phyloP scores from a whole-genome alignment of 1,140 invertebrate genomes.

The Drosophila saltans region DNA sequence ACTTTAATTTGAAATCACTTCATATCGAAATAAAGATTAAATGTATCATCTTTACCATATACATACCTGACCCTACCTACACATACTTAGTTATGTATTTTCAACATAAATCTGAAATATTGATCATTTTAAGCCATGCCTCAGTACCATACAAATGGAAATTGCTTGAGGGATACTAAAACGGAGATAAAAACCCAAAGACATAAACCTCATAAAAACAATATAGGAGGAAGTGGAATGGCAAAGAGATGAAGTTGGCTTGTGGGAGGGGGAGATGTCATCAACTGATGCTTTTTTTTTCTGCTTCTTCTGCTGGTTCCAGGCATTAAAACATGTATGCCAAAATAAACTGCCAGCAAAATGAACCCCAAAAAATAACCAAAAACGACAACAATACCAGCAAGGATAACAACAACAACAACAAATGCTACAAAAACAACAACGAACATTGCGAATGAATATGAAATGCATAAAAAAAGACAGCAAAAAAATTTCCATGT shows the following conservation, averaged over 20 bases:
- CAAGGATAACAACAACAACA: constrained; percentile 21
- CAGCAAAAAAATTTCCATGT: background rate
- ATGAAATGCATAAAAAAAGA: constrained; percentile 42
- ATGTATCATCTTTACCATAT: background rate
- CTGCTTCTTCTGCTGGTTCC: background rate
- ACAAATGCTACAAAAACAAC: constrained; percentile 29
- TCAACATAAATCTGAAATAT: background rate
- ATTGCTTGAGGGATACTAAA: constrained; percentile 4
- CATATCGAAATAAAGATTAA: background rate
- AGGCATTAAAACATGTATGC: constrained; percentile 12
- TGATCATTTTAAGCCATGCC: background rate
- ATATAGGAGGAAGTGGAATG: background rate
- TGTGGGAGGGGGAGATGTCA: background rate
- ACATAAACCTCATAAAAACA: constrained; percentile 11
- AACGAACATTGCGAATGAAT: constrained; percentile 17
- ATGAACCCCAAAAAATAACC: constrained; percentile 10
- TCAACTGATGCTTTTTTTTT: background rate
- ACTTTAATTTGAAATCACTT: background rate
- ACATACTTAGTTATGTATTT: background rate
- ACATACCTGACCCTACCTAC: background rate
- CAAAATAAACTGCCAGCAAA: constrained; percentile 9
- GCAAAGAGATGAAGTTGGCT: background rate
- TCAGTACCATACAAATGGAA: background rate
- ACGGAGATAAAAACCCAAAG: constrained; percentile 5
- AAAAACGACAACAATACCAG: background rate